Evolutionary conservation across 2,797 vertebrate species (phyloP), one percentile per base, ranked within the genome.

Genomic region (Sebastiscus albofasciatus): DNA sequence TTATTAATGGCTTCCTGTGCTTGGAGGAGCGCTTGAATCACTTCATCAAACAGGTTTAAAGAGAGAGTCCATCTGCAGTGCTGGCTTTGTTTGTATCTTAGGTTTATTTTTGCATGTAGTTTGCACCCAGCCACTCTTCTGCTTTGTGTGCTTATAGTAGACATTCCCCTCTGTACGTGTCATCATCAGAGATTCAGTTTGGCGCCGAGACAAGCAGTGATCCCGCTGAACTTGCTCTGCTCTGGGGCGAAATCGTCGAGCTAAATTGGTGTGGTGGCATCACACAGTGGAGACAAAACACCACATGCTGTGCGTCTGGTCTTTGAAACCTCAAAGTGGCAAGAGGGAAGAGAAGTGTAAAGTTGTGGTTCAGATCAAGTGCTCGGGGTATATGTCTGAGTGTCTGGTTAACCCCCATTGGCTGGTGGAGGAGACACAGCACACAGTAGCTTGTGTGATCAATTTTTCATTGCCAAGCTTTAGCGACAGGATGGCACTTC

Each of bases 391-490:
- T 81, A 36, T 77, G 56, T 81, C 66, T 69, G 64, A 75, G 80
- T 58, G 79, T 52, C 77, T 80, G 75, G 84, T 85, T 86, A 87
- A 87, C 80, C 79, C 79, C 36, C 46, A 62, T 78, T 65, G 34
- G 14, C 69, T 34, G 78, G 60, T 56, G 68, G 72, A 82, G 72
- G 73, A 83, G 80, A 80, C 3, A 4, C 71, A 24, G 66, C 70
- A 27, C 80, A 60, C 59, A 81, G 81, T 67, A 16, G 24, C 56
- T 59, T 31, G 67, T 85, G 76, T 85, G 81, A 91, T 89, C 3
- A 79, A 88, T 91, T 84, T 92, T 90, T 90, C 75, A 84, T 92
- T n/a, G 68, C 56, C 16, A 22, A 77, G 79, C 46, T 52, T 65
- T n/a, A 16, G 74, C 52, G 60, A 77, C 75, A 58, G 34, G 36